These are phyloP conservation scores for Porites cylindrica DNA, from an alignment of 92 coral and sea anemone genomes.

Conservation along the genomic window DNA sequence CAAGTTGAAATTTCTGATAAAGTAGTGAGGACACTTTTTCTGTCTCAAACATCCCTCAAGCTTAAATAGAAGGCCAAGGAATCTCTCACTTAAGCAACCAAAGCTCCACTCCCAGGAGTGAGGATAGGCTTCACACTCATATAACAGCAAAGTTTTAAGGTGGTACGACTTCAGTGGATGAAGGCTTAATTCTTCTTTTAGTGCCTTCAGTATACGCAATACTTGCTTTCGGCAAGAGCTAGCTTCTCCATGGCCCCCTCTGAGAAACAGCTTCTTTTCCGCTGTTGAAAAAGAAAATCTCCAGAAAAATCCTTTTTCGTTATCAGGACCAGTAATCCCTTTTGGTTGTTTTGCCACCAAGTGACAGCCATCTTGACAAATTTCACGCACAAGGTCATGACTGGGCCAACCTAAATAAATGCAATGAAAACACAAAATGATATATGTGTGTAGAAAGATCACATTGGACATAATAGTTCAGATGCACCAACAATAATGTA, in stretches of 20 bases:
- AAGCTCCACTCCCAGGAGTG: conserved; percentile 46
- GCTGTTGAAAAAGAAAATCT: conserved; percentile 77
- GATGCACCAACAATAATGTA: too few species aligned
- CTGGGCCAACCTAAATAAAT: conserved; percentile 76
- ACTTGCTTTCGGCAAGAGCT: conserved; percentile 70
- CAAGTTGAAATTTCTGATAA: conserved; percentile 69
- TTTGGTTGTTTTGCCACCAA: conserved; percentile 82
- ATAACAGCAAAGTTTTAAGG: conserved; percentile 81
- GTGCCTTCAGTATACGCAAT: conserved; percentile 80
- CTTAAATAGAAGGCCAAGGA: conserved; percentile 56
- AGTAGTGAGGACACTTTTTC: conserved; percentile 75
- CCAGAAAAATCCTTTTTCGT: conserved; percentile 65
- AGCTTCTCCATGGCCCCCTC: conserved; percentile 56
- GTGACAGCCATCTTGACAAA: conserved; percentile 72
- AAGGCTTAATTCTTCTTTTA: conserved; percentile 57
- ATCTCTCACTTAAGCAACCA: conserved; percentile 49
- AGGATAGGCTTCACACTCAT: conserved; percentile 76
- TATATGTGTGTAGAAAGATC: background rate
- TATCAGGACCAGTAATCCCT: conserved; percentile 7
- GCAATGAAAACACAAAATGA: background rate
- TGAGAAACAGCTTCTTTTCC: conserved; percentile 68
- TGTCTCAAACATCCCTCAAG: conserved; percentile 51
- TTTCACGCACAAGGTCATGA: conserved; percentile 26
- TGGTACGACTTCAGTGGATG: conserved; percentile 81
- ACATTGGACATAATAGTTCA: too few species aligned